These are phyloP conservation scores for Cheirogaleus major DNA, from an alignment of 2,797 vertebrate genomes.

Conservation along the genomic window DNA sequence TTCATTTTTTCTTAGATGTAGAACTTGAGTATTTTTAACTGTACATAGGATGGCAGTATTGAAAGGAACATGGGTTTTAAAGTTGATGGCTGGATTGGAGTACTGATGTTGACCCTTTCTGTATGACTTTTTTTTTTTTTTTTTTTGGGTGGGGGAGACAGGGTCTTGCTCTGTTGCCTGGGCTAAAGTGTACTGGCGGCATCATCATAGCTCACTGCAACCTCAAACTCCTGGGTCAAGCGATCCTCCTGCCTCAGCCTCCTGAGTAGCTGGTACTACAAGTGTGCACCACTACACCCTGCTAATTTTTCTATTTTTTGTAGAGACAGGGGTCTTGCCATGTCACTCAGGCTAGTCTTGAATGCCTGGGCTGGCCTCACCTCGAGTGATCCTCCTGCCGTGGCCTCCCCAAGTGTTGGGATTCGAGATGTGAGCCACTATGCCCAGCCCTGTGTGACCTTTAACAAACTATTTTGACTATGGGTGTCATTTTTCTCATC, in stretches of 20 bases:
- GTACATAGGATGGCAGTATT: neutral
- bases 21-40: neutral
- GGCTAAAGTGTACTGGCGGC: neutral
- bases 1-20: neutral
- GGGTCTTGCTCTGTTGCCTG: neutral
- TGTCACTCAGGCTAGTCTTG: neutral
- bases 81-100: neutral
- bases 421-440: neutral
- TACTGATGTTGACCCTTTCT: neutral
- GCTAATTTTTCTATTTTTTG: neutral
- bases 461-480: neutral
- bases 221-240: neutral
- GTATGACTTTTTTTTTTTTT: neutral
- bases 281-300: neutral
- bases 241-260: neutral
- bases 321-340: neutral
- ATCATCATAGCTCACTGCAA: neutral
- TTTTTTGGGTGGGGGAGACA: neutral
- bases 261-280: neutral
- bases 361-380: neutral
- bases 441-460: neutral
- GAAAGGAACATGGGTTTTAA: neutral
- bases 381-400: neutral
- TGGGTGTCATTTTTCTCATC: slow-evolving; percentile 5
- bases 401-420: neutral